A percentile compares a stretch with the other conserved stretches of the same genome.
These are phyloP conservation scores for Pseudomyrmex cubaensis DNA, from an alignment of 1,140 invertebrate genomes.

Conservation along the genomic window DNA sequence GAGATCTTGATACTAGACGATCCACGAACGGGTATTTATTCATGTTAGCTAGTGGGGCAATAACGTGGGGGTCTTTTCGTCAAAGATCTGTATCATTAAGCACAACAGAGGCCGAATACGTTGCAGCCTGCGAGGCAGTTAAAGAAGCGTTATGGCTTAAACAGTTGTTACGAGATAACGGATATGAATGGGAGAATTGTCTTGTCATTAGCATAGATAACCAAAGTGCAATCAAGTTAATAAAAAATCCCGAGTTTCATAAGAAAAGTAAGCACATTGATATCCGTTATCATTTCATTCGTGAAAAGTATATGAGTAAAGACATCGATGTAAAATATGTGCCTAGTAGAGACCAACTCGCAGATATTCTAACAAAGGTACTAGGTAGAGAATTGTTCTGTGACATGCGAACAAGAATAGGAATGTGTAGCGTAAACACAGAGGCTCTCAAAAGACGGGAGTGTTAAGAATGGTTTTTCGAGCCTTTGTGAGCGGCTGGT, in stretches of 20 bases:
- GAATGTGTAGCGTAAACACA: neutral
- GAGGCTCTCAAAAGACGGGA: neutral
- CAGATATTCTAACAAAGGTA: neutral
- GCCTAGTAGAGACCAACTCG: neutral
- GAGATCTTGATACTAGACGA: neutral
- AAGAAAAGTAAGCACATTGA: neutral
- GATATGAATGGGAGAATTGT: neutral
- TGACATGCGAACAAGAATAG: neutral
- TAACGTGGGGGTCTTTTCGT: neutral
- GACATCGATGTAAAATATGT: neutral
- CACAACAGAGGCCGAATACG: neutral
- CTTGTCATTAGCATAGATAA: neutral
- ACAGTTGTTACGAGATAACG: neutral
- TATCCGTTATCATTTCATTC: neutral
- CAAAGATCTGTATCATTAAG: neutral
- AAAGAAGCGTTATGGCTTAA: neutral
- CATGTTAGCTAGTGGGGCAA: neutral
- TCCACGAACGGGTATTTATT: neutral
- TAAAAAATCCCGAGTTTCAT: neutral
- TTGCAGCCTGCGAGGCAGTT: neutral
- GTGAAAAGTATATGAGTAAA: neutral
- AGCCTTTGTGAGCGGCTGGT: neutral
- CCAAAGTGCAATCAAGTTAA: neutral
- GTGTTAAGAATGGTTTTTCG: neutral
- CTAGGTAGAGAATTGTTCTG: neutral